Evolutionary conservation across 2,888 invertebrate genomes (phyloP).

Genomic region (Bruchidius siliquastri): DNA sequence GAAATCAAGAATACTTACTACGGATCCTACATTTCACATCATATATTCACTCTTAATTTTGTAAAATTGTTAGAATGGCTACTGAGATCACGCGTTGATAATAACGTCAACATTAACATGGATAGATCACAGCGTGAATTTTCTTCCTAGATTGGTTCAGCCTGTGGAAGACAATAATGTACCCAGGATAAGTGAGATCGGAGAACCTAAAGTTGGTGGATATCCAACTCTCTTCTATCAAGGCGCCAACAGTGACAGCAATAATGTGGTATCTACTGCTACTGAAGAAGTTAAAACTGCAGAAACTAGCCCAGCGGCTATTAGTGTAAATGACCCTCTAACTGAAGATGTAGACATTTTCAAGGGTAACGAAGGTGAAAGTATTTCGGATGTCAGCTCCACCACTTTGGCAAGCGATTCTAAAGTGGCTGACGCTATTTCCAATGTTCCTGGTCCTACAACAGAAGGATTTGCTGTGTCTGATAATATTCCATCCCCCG

Average conservation of each 20-base stretch:
- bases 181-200: neutral
- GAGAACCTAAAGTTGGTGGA: neutral
- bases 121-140: too few species aligned
- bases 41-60: too few species aligned
- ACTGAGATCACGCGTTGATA: too few species aligned
- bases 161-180: neutral
- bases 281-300: neutral
- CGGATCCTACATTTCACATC: too few species aligned
- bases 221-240: neutral
- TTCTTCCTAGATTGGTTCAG: neutral
- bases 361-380: neutral
- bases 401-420: neutral
- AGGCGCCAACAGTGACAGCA: neutral
- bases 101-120: too few species aligned
- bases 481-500: neutral
- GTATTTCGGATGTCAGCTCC: neutral
- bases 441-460: neutral
- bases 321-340: neutral
- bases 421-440: neutral
- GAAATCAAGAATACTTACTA: too few species aligned
- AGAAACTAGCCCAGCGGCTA: neutral
- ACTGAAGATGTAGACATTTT: neutral
- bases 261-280: neutral
- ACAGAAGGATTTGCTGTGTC: neutral
- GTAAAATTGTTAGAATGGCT: too few species aligned